These are phyloP conservation scores for Dasyurus viverrinus DNA, from an alignment of 2,113 vertebrate species.

Conservation along the genomic window DNA sequence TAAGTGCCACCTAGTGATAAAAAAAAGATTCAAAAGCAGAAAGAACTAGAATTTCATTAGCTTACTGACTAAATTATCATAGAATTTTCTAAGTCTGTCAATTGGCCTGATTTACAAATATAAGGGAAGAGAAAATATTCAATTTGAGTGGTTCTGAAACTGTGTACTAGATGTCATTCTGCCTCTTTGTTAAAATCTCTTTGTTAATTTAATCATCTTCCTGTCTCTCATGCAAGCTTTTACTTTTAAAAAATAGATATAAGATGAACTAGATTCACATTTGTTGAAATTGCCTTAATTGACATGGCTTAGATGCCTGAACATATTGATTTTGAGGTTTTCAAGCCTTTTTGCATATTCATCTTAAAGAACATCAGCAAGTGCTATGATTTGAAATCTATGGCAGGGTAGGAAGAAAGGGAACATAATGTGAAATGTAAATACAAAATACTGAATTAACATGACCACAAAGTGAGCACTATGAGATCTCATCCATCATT, in stretches of 20 bases:
- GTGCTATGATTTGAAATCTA: slow-evolving; percentile 6
- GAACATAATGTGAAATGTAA: background rate
- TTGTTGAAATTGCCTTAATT: slow-evolving; percentile 69
- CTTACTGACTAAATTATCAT: background rate
- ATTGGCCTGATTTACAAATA: slow-evolving; percentile 5
- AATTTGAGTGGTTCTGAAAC: slow-evolving; percentile 39
- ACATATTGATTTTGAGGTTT: slow-evolving; percentile 62
- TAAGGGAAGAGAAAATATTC: slow-evolving; percentile 23
- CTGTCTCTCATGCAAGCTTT: background rate
- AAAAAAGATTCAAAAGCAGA: slow-evolving; percentile 16
- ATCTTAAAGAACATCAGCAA: slow-evolving; percentile 47
- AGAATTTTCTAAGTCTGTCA: slow-evolving; percentile 34
- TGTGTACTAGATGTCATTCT: slow-evolving; percentile 48
- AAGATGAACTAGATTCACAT: fast-evolving
- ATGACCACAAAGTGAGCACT: background rate
- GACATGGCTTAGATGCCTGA: slow-evolving; percentile 44
- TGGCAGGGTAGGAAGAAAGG: background rate
- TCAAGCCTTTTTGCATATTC: slow-evolving; percentile 57
- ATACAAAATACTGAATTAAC: background rate
- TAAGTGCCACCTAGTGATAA: background rate
- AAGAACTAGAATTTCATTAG: slow-evolving; percentile 13
- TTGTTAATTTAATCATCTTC: background rate
- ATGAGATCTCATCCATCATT: background rate
- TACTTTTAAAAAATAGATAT: background rate
- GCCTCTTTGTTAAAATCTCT: slow-evolving; percentile 53